Conservation (phyloP, 2,797 vertebrate species). For the Potorous gilbertii region DNA sequence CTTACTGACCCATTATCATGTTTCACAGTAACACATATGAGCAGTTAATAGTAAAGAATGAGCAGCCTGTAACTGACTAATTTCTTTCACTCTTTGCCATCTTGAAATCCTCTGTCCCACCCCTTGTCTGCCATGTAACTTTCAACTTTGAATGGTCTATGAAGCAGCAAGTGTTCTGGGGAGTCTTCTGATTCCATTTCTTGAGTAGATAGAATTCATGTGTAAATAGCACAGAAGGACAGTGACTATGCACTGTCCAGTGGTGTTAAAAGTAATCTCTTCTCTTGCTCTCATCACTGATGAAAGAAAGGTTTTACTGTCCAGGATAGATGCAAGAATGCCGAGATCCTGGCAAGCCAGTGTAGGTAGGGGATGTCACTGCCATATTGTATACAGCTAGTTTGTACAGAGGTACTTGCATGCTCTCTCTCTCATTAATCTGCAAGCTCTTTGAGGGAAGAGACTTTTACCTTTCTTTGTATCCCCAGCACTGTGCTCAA, state of each 20-base stretch:
- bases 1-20: constrained; percentile 63
- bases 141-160: constrained; percentile 5
- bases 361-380: constrained; percentile 87
- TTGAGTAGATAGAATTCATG: constrained; percentile 47
- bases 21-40: constrained; percentile 68
- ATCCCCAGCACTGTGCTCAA: background rate
- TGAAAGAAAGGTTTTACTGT: constrained; percentile 97
- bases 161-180: background rate
- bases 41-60: constrained; percentile 1
- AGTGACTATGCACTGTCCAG: constrained; percentile 58
- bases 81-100: background rate
- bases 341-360: constrained; percentile 94
- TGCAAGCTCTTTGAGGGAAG: background rate
- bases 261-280: constrained; percentile 96
- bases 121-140: constrained; percentile 59
- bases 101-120: constrained; percentile 19
- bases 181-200: background rate
- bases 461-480: background rate
- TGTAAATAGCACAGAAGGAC: constrained; percentile 60
- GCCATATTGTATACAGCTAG: background rate
- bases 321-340: constrained; percentile 98
- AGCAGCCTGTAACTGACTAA: constrained; percentile 39
- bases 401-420: too few relatives aligned
- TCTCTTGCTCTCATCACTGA: constrained; percentile 94
- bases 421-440: background rate